Conservation (phyloP, 1,140 invertebrate genomes). For the Coptotermes formosanus region DNA sequence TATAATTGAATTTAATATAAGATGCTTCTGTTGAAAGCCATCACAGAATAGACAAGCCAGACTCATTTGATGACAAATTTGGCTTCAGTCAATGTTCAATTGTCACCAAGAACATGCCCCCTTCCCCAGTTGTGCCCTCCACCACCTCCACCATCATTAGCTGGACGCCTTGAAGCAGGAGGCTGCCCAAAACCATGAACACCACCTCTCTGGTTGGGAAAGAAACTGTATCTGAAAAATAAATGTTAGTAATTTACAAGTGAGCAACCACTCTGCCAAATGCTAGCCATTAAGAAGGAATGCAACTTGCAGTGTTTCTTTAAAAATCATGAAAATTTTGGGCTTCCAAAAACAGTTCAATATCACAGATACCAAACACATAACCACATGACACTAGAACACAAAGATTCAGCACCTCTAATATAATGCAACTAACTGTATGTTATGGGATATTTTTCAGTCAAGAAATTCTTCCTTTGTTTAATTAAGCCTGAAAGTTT, state of each 20-base stretch:
- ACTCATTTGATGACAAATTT: not conserved
- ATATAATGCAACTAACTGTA: too few relatives aligned
- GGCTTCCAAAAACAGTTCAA: too few relatives aligned
- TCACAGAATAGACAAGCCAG: not conserved
- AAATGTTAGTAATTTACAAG: not conserved
- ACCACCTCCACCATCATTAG: conserved; percentile 20
- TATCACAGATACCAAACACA: too few relatives aligned
- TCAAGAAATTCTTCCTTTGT: too few relatives aligned
- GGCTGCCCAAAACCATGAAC: conserved; percentile 34
- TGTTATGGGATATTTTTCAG: too few relatives aligned
- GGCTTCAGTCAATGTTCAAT: not conserved
- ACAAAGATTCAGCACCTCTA: too few relatives aligned
- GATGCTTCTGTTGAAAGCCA: not conserved
- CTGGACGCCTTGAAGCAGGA: conserved; percentile 26
- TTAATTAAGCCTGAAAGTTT: too few relatives aligned
- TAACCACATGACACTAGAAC: too few relatives aligned
- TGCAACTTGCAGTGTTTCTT: not conserved
- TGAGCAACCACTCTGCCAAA: not conserved
- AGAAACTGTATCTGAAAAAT: conserved; percentile 32
- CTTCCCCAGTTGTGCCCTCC: conserved; percentile 34
- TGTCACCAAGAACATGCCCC: conserved; percentile 31
- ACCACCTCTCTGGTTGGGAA: conserved; percentile 33
- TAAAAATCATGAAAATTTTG: not conserved
- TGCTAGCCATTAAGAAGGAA: not conserved
- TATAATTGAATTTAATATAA: not conserved